Percentiles rank a stretch among this genome's conserved stretches.
Evolutionary conservation across 2,888 invertebrate species (phyloP).

Genomic region (Laspeyria flexula): DNA sequence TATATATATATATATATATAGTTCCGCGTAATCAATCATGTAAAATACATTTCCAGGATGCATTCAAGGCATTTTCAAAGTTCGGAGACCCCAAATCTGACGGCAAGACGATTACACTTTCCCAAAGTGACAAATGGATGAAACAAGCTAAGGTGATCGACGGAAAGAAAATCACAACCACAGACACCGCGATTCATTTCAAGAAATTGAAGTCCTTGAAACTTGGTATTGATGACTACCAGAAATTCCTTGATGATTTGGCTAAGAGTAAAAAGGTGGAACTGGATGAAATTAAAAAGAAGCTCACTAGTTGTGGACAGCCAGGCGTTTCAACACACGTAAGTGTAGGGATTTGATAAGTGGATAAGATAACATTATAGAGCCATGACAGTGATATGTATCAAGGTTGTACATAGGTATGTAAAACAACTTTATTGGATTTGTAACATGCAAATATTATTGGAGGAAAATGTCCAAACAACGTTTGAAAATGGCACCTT

Average conservation of each 20-base stretch:
- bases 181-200: constrained; percentile 95
- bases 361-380: background rate
- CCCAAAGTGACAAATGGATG: constrained; percentile 97
- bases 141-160: constrained; percentile 94
- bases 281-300: constrained; percentile 91
- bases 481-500: no score
- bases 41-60: constrained; percentile 84
- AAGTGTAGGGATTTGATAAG: constrained; percentile 47
- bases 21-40: no score
- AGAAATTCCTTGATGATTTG: constrained; percentile 94
- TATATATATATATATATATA: no score
- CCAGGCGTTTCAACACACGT: constrained; percentile 87
- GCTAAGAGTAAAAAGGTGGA: constrained; percentile 94
- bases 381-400: background rate
- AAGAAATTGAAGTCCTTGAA: constrained; percentile 95
- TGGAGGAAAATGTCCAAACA: no score
- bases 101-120: constrained; percentile 94
- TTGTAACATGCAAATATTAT: no score
- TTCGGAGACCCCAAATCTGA: constrained; percentile 95
- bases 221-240: constrained; percentile 91
- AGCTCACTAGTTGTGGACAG: constrained; percentile 92
- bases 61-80: constrained; percentile 93
- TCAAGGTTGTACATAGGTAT: background rate
- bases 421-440: no score
- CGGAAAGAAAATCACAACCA: constrained; percentile 94